Conservation (phyloP, 2,797 vertebrate genomes). For the Hydrocynus forskahlii region DNA sequence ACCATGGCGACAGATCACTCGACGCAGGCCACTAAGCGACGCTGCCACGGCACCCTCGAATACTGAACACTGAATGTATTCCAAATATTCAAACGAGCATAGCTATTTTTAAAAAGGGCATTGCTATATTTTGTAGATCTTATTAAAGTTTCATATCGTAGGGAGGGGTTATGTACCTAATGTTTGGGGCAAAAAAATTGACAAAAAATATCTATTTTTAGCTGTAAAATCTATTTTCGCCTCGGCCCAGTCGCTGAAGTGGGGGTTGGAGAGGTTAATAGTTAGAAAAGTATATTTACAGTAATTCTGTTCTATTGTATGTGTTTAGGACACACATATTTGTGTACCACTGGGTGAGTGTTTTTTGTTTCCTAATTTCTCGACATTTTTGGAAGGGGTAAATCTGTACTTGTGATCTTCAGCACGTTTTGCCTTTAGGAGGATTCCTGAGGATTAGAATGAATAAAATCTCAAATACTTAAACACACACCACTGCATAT, state of each 20-base stretch:
- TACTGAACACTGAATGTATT: conserved; percentile 86
- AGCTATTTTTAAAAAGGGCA: conserved; percentile 96
- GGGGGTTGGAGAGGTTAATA: conserved; percentile 62
- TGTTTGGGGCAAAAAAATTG: conserved; percentile 48
- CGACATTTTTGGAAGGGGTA: conserved; percentile 15
- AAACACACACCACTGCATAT: neutral
- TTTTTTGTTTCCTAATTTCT: conserved; percentile 46
- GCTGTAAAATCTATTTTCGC: conserved; percentile 88
- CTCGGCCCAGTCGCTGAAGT: conserved; percentile 63
- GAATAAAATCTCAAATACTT: neutral
- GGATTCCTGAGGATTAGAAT: no score
- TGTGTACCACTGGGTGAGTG: conserved; percentile 73
- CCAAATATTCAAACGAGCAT: conserved; percentile 73
- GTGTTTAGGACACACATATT: conserved; percentile 71
- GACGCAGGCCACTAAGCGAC: conserved; percentile 37
- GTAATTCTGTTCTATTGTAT: conserved; percentile 53
- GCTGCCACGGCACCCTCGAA: conserved; percentile 59
- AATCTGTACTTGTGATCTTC: conserved; percentile 7
- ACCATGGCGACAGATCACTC: neutral
- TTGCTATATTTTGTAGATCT: conserved; percentile 99
- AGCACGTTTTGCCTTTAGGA: no score
- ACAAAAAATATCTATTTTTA: conserved; percentile 93
- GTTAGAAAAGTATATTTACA: conserved; percentile 63
- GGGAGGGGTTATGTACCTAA: conserved; percentile 87
- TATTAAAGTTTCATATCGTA: conserved; percentile 84